Evolutionary conservation across 1,140 invertebrate species (phyloP), one percentile per base, ranked within the genome.

Genomic region (Pseudomyrmex concolor): DNA sequence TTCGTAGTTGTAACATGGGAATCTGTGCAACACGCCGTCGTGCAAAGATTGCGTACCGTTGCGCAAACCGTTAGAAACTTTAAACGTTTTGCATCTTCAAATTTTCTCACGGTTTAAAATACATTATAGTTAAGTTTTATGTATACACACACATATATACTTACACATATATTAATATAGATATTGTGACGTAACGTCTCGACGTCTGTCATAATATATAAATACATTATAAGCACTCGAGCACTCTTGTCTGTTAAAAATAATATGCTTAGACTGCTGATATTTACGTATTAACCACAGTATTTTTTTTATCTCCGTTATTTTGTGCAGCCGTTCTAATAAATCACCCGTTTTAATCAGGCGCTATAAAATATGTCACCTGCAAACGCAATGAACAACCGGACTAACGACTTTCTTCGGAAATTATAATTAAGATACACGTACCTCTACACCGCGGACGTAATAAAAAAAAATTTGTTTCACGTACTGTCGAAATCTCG

Each of bases 1-100:
- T 77, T 82, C 81, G 25, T 43, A 13, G 9, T 57, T 84, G 63
- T 67, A 86, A 84, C 84, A 83, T 78, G 83, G 73, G 70, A 83
- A 84, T 67, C 22, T 86, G 25, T 19, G 50, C 19, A 54, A 78
- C 57, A 55, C 68, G 77, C 74, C 71, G 76, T 76, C n/a, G 59
- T 66, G 54, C 54, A 51, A 25, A 77, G 67, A 70, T 74, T 66
- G 73, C 68, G 48, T 67, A 54, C 45, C 50, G 64, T 48, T 22
- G 19, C 22, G 22, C 64, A 48, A 17, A 63, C 77, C 63, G 83
- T 78, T 83, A 85, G 51, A 83, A 83, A 74, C 83, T 85, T 34
- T 83, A 77, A 66, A 83, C 73, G 83, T 85, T 88, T 45, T 70
- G 55, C 19, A 50, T 43, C 50, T 64, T 70, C 34, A 63, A 83